Percentiles rank a stretch among this genome's conserved stretches.
Conservation (phyloP, 2,113 vertebrate species). For the Paedocypris sp. region DNA sequence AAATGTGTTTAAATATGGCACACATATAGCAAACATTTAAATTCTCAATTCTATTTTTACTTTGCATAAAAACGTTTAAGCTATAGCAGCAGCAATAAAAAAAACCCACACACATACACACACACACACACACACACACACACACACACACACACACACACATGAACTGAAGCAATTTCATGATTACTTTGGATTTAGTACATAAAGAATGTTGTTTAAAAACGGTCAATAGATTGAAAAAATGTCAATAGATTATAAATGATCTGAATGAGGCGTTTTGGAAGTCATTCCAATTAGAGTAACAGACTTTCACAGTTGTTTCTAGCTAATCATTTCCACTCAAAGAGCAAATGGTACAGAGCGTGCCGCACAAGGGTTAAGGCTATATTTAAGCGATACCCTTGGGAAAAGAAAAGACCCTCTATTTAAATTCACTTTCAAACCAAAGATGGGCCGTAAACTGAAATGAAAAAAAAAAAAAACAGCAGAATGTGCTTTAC, state of each 20-base stretch:
- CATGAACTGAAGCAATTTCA: too few relatives aligned
- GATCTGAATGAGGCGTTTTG: slow-evolving; percentile 51
- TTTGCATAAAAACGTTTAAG: too few relatives aligned
- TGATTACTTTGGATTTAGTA: too few relatives aligned
- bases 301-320: slow-evolving; percentile 85
- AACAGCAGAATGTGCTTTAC: slow-evolving; percentile 69
- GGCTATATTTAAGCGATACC: slow-evolving; percentile 87
- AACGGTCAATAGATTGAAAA: slow-evolving; percentile 13
- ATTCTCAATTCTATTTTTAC: too few relatives aligned
- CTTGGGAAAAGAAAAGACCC: slow-evolving; percentile 86
- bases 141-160: too few relatives aligned
- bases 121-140: too few relatives aligned
- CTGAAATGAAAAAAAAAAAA: slow-evolving; percentile 71
- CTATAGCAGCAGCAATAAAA: too few relatives aligned
- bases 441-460: slow-evolving; percentile 82
- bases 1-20: too few relatives aligned
- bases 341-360: slow-evolving; percentile 85
- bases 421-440: slow-evolving; percentile 69
- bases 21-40: too few relatives aligned
- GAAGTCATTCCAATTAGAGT: slow-evolving; percentile 66
- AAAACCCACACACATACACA: too few relatives aligned
- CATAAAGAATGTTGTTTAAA: too few relatives aligned
- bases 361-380: slow-evolving; percentile 52
- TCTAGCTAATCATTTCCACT: slow-evolving; percentile 87
- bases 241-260: slow-evolving; percentile 42